Conservation (phyloP, 92 coral and sea anemone genomes). For the Bergia puertoricense region DNA sequence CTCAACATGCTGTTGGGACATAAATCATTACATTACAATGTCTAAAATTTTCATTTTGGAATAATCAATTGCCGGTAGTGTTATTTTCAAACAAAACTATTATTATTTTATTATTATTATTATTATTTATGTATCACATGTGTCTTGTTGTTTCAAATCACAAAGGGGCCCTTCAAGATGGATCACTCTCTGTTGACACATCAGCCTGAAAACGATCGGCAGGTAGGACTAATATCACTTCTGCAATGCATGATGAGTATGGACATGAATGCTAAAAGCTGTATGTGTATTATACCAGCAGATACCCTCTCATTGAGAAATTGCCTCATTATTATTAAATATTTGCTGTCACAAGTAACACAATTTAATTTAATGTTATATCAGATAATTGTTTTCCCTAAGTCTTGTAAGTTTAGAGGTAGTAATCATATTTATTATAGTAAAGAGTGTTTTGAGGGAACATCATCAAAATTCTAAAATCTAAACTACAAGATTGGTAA, state of each 20-base stretch:
- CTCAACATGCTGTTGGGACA: too few relatives aligned
- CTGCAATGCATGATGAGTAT: background rate
- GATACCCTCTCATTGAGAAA: background rate
- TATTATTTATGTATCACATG: background rate
- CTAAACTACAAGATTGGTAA: too few relatives aligned
- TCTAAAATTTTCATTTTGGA: too few relatives aligned
- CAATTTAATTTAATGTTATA: background rate
- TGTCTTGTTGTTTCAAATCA: background rate
- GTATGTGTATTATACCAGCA: background rate
- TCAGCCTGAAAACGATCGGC: slow-evolving; percentile 80
- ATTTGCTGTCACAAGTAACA: background rate
- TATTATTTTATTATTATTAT: too few relatives aligned
- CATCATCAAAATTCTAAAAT: too few relatives aligned
- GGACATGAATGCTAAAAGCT: background rate
- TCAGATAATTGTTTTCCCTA: background rate
- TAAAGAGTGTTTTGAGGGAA: too few relatives aligned
- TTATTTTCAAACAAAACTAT: too few relatives aligned
- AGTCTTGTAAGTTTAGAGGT: too few relatives aligned
- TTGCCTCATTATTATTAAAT: background rate
- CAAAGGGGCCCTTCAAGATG: slow-evolving; percentile 71
- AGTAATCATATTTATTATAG: too few relatives aligned
- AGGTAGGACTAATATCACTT: slow-evolving; percentile 50
- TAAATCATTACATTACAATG: too few relatives aligned
- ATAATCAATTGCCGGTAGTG: too few relatives aligned
- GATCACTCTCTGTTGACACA: slow-evolving; percentile 73